Percentiles rank a stretch among this genome's conserved stretches.
phyloP scores from a whole-genome alignment of 2,888 invertebrate genomes.

The Pseudococcus longispinus region DNA sequence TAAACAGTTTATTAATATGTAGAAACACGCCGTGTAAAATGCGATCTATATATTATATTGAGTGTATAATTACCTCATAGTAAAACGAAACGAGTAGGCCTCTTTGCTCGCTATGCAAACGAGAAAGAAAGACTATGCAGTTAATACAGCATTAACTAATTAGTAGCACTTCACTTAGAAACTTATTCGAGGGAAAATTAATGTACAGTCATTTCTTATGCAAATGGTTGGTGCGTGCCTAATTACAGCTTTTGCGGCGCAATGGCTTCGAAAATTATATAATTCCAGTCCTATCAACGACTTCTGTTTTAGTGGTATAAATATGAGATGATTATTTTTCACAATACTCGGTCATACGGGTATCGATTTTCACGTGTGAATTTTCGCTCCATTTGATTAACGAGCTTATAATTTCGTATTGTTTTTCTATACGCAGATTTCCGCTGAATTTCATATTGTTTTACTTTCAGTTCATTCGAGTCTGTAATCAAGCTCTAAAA shows the following conservation, averaged over 20 bases:
- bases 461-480: background rate
- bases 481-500: background rate
- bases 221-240: slow-evolving; percentile 55
- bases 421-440: background rate
- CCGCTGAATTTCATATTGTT: background rate
- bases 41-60: slow-evolving; percentile 50
- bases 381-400: background rate
- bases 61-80: slow-evolving; percentile 41
- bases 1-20: slow-evolving; percentile 51
- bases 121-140: slow-evolving; percentile 36
- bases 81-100: slow-evolving; percentile 19
- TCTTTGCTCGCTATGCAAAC: slow-evolving; percentile 3
- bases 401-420: background rate
- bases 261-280: slow-evolving; percentile 35
- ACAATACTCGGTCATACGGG: background rate
- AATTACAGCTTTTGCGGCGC: slow-evolving; percentile 40
- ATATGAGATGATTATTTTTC: slow-evolving; percentile 20
- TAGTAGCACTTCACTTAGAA: slow-evolving; percentile 55
- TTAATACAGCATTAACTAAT: slow-evolving; percentile 53
- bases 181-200: slow-evolving; percentile 54
- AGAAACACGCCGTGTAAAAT: slow-evolving; percentile 45
- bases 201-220: slow-evolving; percentile 56
- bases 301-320: slow-evolving; percentile 15
- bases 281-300: slow-evolving; percentile 21
- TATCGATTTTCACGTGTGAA: background rate